These are phyloP conservation scores for Zoanthus sociatus DNA, from an alignment of 92 coral and sea anemone species.

Conservation along the genomic window DNA sequence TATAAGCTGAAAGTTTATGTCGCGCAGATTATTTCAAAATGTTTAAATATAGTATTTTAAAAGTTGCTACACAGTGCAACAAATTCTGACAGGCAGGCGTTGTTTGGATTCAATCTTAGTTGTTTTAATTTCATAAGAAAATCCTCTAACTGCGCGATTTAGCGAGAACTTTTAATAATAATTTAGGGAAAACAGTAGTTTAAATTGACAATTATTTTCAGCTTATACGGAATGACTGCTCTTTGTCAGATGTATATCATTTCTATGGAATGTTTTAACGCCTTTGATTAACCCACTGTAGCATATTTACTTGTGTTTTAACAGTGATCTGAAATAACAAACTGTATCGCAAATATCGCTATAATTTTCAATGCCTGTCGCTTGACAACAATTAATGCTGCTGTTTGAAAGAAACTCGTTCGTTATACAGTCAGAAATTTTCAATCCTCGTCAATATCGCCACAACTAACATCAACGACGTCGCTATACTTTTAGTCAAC, in stretches of 20 bases:
- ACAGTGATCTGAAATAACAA: background rate
- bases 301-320: background rate
- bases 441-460: background rate
- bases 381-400: background rate
- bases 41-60: background rate
- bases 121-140: background rate
- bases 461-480: too few relatives aligned
- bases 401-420: background rate
- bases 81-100: background rate
- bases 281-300: background rate
- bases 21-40: background rate
- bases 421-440: background rate
- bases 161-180: background rate
- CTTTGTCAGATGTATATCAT: background rate
- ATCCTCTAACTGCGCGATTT: background rate
- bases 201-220: background rate
- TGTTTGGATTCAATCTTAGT: background rate
- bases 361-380: background rate
- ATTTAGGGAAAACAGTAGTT: background rate
- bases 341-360: background rate
- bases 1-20: background rate
- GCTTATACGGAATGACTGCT: background rate
- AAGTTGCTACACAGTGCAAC: background rate
- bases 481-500: too few relatives aligned
- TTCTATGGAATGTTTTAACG: background rate